phyloP scores from a whole-genome alignment of 2,797 vertebrate genomes.

The Onychomys torridus region DNA sequence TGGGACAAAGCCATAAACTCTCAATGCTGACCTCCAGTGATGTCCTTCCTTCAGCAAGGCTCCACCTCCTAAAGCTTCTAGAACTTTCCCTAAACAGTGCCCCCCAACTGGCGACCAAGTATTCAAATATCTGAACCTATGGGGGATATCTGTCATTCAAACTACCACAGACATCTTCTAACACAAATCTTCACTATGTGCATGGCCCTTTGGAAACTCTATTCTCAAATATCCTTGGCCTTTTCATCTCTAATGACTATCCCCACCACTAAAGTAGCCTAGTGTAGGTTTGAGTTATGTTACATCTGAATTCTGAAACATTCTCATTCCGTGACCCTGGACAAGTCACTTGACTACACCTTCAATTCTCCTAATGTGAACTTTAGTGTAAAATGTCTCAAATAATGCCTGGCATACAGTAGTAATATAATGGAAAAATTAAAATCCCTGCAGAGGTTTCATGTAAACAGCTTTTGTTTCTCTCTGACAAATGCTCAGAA shows the following conservation, averaged over 20 bases:
- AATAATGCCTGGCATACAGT: background rate
- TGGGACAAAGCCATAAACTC: background rate
- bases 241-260: background rate
- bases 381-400: background rate
- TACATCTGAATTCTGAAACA: background rate
- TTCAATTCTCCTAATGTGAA: constrained; percentile 31
- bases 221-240: constrained; percentile 5
- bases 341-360: background rate
- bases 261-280: background rate
- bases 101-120: too few species aligned
- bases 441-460: constrained; percentile 18
- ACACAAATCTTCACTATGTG: background rate
- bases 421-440: background rate
- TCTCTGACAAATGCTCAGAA: constrained; percentile 7
- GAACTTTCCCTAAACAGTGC: background rate
- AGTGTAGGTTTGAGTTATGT: constrained; percentile 1
- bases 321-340: background rate
- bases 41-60: background rate
- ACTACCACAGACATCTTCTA: background rate
- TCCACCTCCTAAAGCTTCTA: background rate
- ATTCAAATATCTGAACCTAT: background rate
- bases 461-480: constrained; percentile 36
- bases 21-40: background rate
- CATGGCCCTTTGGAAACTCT: background rate
- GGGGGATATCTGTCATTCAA: background rate